Conservation (phyloP, 2,888 invertebrate species). For the Campopleginae sp. region DNA sequence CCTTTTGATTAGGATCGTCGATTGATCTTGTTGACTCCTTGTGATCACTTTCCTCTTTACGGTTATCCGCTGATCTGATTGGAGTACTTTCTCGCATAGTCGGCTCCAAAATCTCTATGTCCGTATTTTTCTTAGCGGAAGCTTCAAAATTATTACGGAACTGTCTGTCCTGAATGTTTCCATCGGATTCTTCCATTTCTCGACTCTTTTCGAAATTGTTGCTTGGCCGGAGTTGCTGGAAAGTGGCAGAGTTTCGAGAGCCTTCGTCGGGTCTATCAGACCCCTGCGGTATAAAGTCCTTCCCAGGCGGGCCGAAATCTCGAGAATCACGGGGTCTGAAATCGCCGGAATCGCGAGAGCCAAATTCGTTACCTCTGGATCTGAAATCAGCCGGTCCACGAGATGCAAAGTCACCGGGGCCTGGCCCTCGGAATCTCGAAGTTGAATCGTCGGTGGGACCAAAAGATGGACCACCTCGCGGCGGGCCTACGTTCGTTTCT, state of each 20-base stretch:
- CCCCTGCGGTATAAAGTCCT: conserved; percentile 70
- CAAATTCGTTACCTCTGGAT: conserved; percentile 60
- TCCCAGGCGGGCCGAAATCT: conserved; percentile 57
- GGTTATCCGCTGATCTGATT: conserved; percentile 8
- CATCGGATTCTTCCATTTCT: conserved; percentile 22
- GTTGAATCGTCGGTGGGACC: conserved; percentile 45
- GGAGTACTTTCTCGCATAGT: conserved; percentile 10
- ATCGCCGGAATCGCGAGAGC: conserved; percentile 55
- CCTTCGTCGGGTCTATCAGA: conserved; percentile 54
- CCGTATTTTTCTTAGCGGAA: conserved; percentile 22
- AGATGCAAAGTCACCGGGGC: conserved; percentile 55
- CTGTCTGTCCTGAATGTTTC: conserved; percentile 27
- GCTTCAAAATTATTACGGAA: conserved; percentile 34
- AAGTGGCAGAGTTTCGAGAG: conserved; percentile 57
- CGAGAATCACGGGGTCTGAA: conserved; percentile 62
- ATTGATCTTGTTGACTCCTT: conserved; percentile 20
- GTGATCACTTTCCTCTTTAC: conserved; percentile 17
- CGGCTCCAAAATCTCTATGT: conserved; percentile 33
- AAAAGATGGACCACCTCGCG: conserved; percentile 11
- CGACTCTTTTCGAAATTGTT: conserved; percentile 38
- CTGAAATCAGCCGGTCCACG: conserved; percentile 54
- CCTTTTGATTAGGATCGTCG: conserved; percentile 30
- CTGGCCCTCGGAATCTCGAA: conserved; percentile 55
- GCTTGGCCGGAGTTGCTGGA: conserved; percentile 34
- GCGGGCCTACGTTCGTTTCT: conserved; percentile 36